Base-by-base conservation (phyloP, 2,797 vertebrate species). In the Rhinogobio ventralis region DNA sequence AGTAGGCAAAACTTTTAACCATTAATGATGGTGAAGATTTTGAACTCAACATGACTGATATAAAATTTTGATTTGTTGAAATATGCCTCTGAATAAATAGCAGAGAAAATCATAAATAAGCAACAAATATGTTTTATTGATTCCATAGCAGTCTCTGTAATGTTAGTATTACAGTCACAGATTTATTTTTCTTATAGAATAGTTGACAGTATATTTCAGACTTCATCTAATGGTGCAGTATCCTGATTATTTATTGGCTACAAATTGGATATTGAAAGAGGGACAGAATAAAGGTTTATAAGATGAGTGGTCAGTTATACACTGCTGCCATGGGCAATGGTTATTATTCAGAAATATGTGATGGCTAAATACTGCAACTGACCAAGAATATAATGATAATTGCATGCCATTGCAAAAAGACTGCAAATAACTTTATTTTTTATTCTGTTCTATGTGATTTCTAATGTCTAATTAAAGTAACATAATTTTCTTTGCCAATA, bases 301-400 rank as follows among this genome's bases (percentile, higher is more conserved):
- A 30, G 28, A 30, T 17, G 28, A 64, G 28, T 57, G 55, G 55
- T n/a, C 14, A 64, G 62, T 30, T 30, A 30, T 3, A 17, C 62
- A 64, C 62, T 64, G 62, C 15, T 64, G 60, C 28, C 60, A 64
- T 17, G 60, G 25, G n/a, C 5, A 64, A n/a, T n/a, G 55, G 55
- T 57, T 57, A 57, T 57, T 57, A 57, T 57, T 57, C 23, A 57
- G 55, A 57, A 57, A 57, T n/a, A n/a, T 57, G n/a, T 57, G 55
- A 57, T 55, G 53, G 20, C 3, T 55, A n/a, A 14, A 62, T 15
- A 25, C 4, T 28, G 60, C 10, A 62, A 28, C 11, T 64, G 60
- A 30, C 25, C 25, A 64, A 28, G 14, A 25, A 64, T 64, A 64
- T 62, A 28, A 15, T 15, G 13, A 62, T 28, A 7, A 15, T 62